Percentiles rank a stretch among this genome's conserved stretches.
Evolutionary conservation across 2,797 vertebrate genomes (phyloP).

Genomic region (Fundulus diaphanus): DNA sequence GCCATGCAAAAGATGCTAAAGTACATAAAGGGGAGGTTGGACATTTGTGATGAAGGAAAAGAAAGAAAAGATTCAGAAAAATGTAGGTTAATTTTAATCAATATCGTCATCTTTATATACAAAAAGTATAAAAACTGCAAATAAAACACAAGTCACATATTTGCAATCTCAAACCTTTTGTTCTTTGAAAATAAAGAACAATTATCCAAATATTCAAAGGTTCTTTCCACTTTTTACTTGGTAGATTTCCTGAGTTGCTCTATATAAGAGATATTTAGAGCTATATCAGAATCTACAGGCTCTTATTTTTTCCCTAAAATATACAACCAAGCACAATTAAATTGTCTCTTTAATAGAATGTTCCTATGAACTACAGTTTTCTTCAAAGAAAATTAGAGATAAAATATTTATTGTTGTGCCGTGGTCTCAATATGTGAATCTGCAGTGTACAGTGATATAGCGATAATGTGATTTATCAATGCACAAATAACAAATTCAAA

Average conservation of each 20-base stretch:
- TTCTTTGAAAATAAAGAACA: not conserved
- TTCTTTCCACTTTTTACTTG: not conserved
- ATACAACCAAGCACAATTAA: not conserved
- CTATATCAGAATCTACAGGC: not conserved
- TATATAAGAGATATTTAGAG: too few relatives aligned
- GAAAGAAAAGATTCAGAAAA: not conserved
- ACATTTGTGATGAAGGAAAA: not conserved
- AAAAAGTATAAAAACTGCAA: not conserved
- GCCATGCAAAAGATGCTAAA: not conserved
- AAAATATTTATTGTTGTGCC: not conserved
- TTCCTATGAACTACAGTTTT: not conserved
- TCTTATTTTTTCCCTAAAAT: not conserved
- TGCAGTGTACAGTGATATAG: not conserved
- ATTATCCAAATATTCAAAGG: not conserved
- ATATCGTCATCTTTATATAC: not conserved
- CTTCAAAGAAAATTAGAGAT: not conserved
- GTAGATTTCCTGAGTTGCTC: not conserved
- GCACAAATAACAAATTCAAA: conserved; percentile 22
- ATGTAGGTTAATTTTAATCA: not conserved
- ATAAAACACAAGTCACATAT: not conserved
- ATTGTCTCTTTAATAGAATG: not conserved
- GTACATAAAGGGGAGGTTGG: not conserved
- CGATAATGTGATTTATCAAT: not conserved
- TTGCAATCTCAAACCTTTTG: not conserved
- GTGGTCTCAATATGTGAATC: not conserved